Conservation (phyloP, 2,888 invertebrate genomes). For the Diaphora mendica region DNA sequence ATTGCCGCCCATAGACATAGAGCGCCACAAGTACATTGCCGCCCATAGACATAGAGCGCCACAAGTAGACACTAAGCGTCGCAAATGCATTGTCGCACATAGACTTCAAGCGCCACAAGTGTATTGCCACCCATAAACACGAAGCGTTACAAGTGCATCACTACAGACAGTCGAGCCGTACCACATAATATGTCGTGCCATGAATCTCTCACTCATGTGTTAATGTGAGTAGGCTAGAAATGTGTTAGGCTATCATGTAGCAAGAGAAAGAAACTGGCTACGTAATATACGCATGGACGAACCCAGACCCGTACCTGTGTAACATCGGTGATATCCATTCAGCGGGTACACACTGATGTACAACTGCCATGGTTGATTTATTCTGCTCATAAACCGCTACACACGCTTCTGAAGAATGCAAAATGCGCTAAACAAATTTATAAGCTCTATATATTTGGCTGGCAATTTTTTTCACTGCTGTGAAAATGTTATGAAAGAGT, state of each 20-base stretch:
- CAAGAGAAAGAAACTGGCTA: not conserved
- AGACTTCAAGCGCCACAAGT: too few relatives aligned
- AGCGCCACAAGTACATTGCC: too few relatives aligned
- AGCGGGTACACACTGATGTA: not conserved
- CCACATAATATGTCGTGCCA: too few relatives aligned
- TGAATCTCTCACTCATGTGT: too few relatives aligned
- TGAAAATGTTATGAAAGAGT: not conserved
- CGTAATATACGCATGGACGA: not conserved
- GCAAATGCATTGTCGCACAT: too few relatives aligned
- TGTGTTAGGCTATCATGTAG: not conserved
- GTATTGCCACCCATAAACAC: too few relatives aligned
- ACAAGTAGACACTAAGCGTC: too few relatives aligned
- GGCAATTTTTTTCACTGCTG: not conserved
- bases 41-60: too few relatives aligned
- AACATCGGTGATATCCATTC: not conserved
- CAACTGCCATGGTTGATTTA: not conserved
- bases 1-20: too few relatives aligned
- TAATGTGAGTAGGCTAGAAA: not conserved
- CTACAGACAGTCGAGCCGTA: too few relatives aligned
- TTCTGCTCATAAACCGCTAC: not conserved
- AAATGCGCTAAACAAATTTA: not conserved
- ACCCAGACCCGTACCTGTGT: not conserved
- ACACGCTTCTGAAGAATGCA: not conserved
- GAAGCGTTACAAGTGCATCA: too few relatives aligned
- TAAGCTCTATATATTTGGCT: not conserved